Percentiles rank a stretch among this genome's conserved stretches.
phyloP scores from a whole-genome alignment of 2,888 invertebrate species.

The Cosmorhoe ocellata region DNA sequence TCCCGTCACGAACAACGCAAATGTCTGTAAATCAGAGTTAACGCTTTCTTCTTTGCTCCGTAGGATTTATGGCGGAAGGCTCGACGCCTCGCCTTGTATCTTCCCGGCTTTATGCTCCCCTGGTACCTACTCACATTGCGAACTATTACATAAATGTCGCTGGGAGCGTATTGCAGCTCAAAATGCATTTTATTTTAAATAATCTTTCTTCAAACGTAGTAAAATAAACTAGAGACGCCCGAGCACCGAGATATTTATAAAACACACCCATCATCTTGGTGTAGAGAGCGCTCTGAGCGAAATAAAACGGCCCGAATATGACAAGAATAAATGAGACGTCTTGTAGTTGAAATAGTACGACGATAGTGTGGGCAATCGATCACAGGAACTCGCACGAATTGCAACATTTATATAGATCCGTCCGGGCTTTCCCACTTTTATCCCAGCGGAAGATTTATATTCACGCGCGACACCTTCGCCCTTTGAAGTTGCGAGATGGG shows the following conservation, averaged over 20 bases:
- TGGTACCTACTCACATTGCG: slow-evolving; percentile 49
- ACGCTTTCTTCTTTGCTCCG: slow-evolving; percentile 67
- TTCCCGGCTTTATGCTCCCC: slow-evolving; percentile 51
- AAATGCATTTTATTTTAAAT: slow-evolving; percentile 46
- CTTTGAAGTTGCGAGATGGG: slow-evolving; percentile 74
- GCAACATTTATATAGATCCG: slow-evolving; percentile 73
- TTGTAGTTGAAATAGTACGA: slow-evolving; percentile 69
- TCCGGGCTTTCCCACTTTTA: slow-evolving; percentile 63
- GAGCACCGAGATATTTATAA: slow-evolving; percentile 46
- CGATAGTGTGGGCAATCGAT: slow-evolving; percentile 69
- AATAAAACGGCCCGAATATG: slow-evolving; percentile 64
- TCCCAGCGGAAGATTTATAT: slow-evolving; percentile 72
- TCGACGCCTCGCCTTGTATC: slow-evolving; percentile 56
- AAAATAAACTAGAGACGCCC: slow-evolving; percentile 41
- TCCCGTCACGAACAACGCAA: slow-evolving; percentile 53
- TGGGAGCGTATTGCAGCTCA: slow-evolving; percentile 35
- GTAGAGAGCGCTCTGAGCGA: slow-evolving; percentile 47
- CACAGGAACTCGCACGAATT: slow-evolving; percentile 64
- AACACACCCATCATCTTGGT: slow-evolving; percentile 46
- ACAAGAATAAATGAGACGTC: slow-evolving; percentile 70
- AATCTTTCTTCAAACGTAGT: slow-evolving; percentile 40
- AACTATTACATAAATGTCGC: slow-evolving; percentile 31
- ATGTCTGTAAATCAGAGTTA: slow-evolving; percentile 72
- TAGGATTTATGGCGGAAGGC: slow-evolving; percentile 63
- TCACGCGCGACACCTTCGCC: slow-evolving; percentile 71